Percentiles rank a stretch among this genome's conserved stretches.
Conservation (phyloP, 2,888 invertebrate species). For the Protophormia terraenovae region DNA sequence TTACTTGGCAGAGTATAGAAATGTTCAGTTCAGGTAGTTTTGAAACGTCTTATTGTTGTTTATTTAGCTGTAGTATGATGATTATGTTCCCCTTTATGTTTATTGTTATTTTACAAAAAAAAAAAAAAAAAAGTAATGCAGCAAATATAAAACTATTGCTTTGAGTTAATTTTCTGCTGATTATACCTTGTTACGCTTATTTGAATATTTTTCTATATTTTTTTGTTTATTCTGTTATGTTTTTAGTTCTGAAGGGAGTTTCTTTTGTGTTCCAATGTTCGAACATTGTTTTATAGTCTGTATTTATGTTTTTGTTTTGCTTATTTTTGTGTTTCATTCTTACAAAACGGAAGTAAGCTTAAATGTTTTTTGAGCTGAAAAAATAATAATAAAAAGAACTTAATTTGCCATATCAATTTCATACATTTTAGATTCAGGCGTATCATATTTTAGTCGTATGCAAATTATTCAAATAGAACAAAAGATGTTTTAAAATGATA, state of each 20-base stretch:
- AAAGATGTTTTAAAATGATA: slow-evolving; percentile 48
- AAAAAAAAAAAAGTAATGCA: neutral
- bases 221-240: neutral
- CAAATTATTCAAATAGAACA: slow-evolving; percentile 41
- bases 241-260: slow-evolving; percentile 37
- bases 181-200: slow-evolving; percentile 35
- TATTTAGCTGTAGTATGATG: slow-evolving; percentile 29
- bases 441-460: slow-evolving; percentile 39
- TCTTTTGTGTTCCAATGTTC: slow-evolving; percentile 39
- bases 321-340: neutral
- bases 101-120: too few relatives aligned
- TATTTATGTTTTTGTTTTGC: slow-evolving; percentile 5
- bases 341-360: slow-evolving; percentile 53
- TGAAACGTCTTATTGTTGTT: neutral
- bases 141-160: neutral
- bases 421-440: slow-evolving; percentile 46
- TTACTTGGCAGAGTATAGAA: too few relatives aligned
- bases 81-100: neutral
- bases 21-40: slow-evolving; percentile 36
- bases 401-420: slow-evolving; percentile 67
- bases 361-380: slow-evolving; percentile 11
- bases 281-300: slow-evolving; percentile 19
- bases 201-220: slow-evolving; percentile 13
- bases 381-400: slow-evolving; percentile 7
- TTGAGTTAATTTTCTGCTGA: slow-evolving; percentile 22